A percentile compares a stretch with the other conserved stretches of the same genome.
Conservation (phyloP, 2,888 invertebrate species). For the Cantharis nigra region DNA sequence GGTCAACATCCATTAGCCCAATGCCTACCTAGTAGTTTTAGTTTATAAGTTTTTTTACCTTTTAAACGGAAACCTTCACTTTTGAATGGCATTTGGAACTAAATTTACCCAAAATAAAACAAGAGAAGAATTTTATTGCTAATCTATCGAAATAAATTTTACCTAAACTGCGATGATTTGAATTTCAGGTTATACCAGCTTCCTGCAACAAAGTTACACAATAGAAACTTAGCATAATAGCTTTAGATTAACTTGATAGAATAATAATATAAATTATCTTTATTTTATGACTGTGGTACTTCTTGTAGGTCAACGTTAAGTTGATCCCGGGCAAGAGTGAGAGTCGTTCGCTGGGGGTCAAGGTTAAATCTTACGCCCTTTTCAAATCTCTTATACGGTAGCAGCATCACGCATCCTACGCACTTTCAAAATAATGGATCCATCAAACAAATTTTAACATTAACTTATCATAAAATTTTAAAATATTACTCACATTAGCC, state of each 20-base stretch:
- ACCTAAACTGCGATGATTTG: not conserved
- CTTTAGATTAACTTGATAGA: not conserved
- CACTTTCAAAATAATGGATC: conserved; percentile 1
- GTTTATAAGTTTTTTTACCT: not conserved
- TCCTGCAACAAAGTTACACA: not conserved
- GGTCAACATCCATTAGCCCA: not conserved
- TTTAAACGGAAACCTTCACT: not conserved
- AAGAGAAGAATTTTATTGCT: not conserved
- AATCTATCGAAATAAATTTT: not conserved
- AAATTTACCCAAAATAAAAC: not conserved
- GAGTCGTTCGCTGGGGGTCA: conserved; percentile 39
- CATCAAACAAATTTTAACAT: not conserved
- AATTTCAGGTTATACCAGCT: not conserved
- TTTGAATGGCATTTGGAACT: not conserved
- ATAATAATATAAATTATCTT: not conserved
- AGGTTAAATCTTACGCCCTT: conserved; percentile 31
- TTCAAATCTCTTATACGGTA: conserved; percentile 3
- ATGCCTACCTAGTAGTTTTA: not conserved
- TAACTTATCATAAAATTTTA: not conserved
- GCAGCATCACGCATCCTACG: conserved; percentile 12
- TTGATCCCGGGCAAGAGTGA: conserved; percentile 35
- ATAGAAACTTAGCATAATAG: not conserved
- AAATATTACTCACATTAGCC: not conserved
- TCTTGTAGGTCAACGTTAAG: conserved; percentile 23
- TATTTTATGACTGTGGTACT: not conserved